Base-by-base conservation (phyloP, 2,888 invertebrate genomes). In the Polydrusus cervinus region DNA sequence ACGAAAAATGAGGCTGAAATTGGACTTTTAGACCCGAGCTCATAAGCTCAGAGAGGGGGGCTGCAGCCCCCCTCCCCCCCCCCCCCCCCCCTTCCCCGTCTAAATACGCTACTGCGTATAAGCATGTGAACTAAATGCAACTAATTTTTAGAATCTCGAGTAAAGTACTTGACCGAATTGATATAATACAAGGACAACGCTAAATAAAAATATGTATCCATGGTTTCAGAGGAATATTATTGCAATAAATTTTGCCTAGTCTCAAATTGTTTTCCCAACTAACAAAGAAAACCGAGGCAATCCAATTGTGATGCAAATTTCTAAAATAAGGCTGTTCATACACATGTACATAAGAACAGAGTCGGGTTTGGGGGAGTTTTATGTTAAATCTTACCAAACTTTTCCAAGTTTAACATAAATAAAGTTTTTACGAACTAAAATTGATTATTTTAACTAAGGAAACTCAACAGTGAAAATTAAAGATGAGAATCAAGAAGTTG, bases 281-380 rank as follows among this genome's bases (percentile, higher is more conserved):
- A 75, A 75, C 75, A 75, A 75, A 75, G 75, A 71, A 74, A 75
- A 66, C 71, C 75, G 71, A 75, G 67, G 67, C 75, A 75, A 75
- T 75, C 67, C 75, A 75, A 75, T 75, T 75, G 71, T 75, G 62
- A 75, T 75, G 75, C 75, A 75, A 75, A 75, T 75, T 75, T 71
- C 61, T 65, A 71, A 75, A 75, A 75, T 75, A 75, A 66, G 75
- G 75, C 75, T 62, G 75, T 75, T 75, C 75, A 71, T 75, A 62
- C 14, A 73, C 73, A 73, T 67, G 65, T 67, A 73, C 67, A 67
- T 43, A 47, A 60, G 43, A 47, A 34, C 72, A 72, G 72, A 25
- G 20, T 8, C 38, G 66, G 60, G 8, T 20, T n/a, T 69, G 30
- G 3, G n/a, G 13, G n/a, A 43, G 13, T n/a, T 3, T 14, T 47